These are phyloP conservation scores for Corvus cornix DNA, from an alignment of 2,113 vertebrate species.

Conservation along the genomic window DNA sequence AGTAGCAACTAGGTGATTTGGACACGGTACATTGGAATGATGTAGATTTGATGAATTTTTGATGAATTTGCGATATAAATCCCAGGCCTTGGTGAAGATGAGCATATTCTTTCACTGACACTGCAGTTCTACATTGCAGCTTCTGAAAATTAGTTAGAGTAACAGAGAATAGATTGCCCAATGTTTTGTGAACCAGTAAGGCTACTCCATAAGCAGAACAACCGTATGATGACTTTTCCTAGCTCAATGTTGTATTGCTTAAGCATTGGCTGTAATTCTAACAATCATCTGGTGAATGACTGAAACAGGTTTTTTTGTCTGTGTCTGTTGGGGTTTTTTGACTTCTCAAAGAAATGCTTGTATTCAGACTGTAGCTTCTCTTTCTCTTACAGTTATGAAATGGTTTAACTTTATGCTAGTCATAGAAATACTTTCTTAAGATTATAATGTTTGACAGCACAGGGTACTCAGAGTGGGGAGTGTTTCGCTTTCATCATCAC, in stretches of 20 bases:
- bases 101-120: background rate
- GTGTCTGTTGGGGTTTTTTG: background rate
- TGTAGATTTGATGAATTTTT: conserved; percentile 1
- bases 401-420: conserved; percentile 13
- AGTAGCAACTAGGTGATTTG: background rate
- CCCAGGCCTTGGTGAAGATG: conserved; percentile 29
- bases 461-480: background rate
- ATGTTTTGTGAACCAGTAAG: conserved; percentile 13
- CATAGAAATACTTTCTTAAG: background rate
- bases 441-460: conserved; percentile 25
- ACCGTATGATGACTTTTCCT: background rate
- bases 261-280: conserved; percentile 24
- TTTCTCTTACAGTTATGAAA: conserved; percentile 17
- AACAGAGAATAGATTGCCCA: background rate
- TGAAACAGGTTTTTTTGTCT: background rate
- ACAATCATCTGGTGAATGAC: conserved; percentile 10
- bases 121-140: conserved; percentile 41
- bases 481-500: background rate
- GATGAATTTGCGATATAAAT: background rate
- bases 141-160: conserved; percentile 35
- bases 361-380: conserved; percentile 9
- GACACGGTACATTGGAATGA: background rate
- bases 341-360: conserved; percentile 19
- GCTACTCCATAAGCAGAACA: conserved; percentile 30
- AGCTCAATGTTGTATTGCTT: conserved; percentile 24